phyloP scores from a whole-genome alignment of 1,140 invertebrate genomes.

The Caenorhabditis remanei region DNA sequence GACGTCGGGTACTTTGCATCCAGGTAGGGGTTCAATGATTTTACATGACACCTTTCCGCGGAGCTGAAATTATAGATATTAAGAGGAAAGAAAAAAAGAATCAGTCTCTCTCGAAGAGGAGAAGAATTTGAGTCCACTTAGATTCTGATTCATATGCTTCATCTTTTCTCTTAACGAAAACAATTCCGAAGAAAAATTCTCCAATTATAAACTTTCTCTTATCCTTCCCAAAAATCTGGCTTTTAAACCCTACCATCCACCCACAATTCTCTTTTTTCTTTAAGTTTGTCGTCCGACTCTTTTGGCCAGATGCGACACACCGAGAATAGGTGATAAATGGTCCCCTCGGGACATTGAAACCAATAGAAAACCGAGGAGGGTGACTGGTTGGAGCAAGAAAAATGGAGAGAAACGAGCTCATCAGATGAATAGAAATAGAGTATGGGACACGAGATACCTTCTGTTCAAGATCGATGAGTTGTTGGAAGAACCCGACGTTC shows the following conservation, averaged over 20 bases:
- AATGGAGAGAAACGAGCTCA: background rate
- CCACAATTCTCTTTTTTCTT: conserved; percentile 22
- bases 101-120: too few species aligned
- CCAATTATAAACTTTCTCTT: background rate
- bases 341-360: conserved; percentile 20
- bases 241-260: conserved; percentile 4
- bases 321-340: conserved; percentile 58
- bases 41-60: conserved; percentile 62
- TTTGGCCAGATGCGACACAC: conserved; percentile 20
- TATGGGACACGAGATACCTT: conserved; percentile 53
- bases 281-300: conserved; percentile 29
- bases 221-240: background rate
- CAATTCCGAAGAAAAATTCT: too few species aligned
- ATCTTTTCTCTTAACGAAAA: too few species aligned
- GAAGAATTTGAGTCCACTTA: too few species aligned
- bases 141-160: background rate
- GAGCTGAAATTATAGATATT: conserved; percentile 56
- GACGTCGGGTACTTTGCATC: conserved; percentile 68
- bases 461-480: conserved; percentile 81
- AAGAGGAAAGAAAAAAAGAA: too few species aligned
- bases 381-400: conserved; percentile 19
- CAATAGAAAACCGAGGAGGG: conserved; percentile 33
- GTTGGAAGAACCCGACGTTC: conserved; percentile 89
- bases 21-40: conserved; percentile 66
- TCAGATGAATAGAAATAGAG: background rate